Conservation (phyloP, 2,797 vertebrate genomes). For the Lepus oiostolus region DNA sequence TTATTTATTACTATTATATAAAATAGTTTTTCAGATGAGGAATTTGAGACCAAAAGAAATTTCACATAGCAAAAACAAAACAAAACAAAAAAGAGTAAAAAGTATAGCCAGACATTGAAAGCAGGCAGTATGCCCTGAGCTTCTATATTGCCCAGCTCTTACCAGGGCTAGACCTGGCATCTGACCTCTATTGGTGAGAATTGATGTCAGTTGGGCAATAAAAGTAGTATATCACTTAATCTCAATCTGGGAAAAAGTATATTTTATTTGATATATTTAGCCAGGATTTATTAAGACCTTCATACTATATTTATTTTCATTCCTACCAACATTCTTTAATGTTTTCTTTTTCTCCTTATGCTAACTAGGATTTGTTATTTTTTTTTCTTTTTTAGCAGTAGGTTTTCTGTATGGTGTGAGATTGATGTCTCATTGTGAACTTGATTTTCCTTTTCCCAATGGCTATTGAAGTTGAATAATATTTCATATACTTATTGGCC, state of each 20-base stretch:
- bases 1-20: neutral
- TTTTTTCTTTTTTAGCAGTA: too few relatives aligned
- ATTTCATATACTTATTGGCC: too few relatives aligned
- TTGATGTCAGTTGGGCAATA: neutral
- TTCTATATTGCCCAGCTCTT: neutral
- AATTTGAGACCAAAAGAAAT: neutral
- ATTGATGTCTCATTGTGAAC: too few relatives aligned
- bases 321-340: too few relatives aligned
- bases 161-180: neutral
- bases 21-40: neutral
- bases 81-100: neutral
- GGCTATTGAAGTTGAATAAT: too few relatives aligned
- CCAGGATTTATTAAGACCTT: neutral
- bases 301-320: neutral
- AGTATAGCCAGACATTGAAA: neutral
- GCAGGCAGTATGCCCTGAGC: neutral
- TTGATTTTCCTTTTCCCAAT: too few relatives aligned
- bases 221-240: neutral
- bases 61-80: too few relatives aligned
- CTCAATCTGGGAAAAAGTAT: neutral
- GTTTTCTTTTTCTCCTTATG: too few relatives aligned
- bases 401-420: too few relatives aligned
- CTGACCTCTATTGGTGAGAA: neutral
- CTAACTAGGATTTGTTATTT: too few relatives aligned
- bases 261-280: conserved; percentile 28